Evolutionary conservation across 2,888 invertebrate genomes (phyloP).

Genomic region (Tipula unca): DNA sequence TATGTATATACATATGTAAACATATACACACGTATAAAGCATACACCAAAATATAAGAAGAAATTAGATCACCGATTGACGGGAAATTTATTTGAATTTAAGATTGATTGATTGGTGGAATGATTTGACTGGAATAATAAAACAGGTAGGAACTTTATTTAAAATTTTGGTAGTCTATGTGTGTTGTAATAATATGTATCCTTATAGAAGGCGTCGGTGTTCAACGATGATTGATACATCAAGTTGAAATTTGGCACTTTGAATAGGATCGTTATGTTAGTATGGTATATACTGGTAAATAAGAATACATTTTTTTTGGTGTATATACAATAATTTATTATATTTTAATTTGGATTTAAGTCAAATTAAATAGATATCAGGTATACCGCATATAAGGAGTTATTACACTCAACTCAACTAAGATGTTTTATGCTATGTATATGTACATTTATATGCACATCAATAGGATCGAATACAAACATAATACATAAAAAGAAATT

Average conservation of each 20-base stretch:
- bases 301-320: not conserved
- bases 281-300: no score
- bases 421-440: not conserved
- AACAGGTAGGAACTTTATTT: not conserved
- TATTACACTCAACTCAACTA: not conserved
- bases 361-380: not conserved
- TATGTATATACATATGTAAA: not conserved
- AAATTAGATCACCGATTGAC: not conserved
- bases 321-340: not conserved
- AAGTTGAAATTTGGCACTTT: not conserved
- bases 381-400: not conserved
- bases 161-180: not conserved
- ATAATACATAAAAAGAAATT: not conserved
- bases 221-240: not conserved
- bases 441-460: not conserved
- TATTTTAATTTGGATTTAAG: not conserved
- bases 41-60: not conserved
- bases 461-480: no score
- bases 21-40: not conserved
- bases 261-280: not conserved
- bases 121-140: not conserved
- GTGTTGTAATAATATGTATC: not conserved
- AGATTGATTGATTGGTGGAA: not conserved
- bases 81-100: conserved; percentile 8
- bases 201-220: not conserved